Base-by-base conservation (phyloP, 1,140 invertebrate species). In the Heliconius congener region DNA sequence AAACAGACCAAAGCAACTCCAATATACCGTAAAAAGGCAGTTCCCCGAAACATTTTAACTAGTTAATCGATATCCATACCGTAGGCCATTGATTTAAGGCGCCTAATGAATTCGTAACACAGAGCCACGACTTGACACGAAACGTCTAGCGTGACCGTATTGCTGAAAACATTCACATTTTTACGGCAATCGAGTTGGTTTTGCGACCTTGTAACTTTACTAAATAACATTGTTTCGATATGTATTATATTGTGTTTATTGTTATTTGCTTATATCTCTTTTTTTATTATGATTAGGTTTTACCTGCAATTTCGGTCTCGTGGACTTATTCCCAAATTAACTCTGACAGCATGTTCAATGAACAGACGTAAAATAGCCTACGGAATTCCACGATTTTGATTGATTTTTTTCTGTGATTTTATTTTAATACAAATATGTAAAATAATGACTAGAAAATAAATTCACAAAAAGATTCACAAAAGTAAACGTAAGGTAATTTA, bases 31-130 rank as follows among this genome's bases (percentile, higher is more conserved):
- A 6, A 66, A 57, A 30, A 66, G 60, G 4, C 60, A 27, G 3
- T 23, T 57, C 1, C n/a, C 13, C 23, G 11, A 66, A 66, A 18
- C 55, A 37, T 55, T 74, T 74, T 34, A 74, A 34, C 73, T 46
- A 8, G 34, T 34, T 16, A 76, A 73, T 78, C 77, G 52, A 78
- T 78, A 78, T 46, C 55, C 71, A 23, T 70, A 73, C 77, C 71
- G 52, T 70, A 73, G 77, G 55, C 23, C 55, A 73, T 73, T 60
- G 71, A 73, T 77, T 77, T 77, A 52, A 77, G 71, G 55, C 39
- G 57, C 70, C 77, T 73, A 73, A 78, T 73, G 55, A 78, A 78
- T 73, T 78, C 34, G 77, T 78, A 78, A 72, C 66, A 73, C 13
- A 57, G 76, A 50, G 60, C 39, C 76, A 77, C 66, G 50, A 39